Evolutionary conservation across 2,888 invertebrate species (phyloP).

Genomic region (Calliopum simillimum): DNA sequence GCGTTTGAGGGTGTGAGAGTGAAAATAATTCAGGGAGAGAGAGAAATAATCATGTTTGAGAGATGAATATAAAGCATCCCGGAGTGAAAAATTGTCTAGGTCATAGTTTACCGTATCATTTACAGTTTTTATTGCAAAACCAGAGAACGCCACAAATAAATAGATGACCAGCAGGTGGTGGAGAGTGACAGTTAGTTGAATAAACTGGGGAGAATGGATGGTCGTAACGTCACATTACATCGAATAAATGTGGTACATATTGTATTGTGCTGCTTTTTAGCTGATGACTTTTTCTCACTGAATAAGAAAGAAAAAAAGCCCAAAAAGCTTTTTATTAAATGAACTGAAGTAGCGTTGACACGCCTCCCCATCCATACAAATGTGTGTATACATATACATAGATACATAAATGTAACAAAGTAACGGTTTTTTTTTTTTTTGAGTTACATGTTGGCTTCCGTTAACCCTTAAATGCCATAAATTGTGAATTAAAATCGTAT

Average conservation of each 20-base stretch:
- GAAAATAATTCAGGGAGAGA: too few species aligned
- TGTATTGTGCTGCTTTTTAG: background rate
- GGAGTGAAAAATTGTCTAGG: slow-evolving; percentile 14
- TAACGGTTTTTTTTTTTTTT: too few species aligned
- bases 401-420: too few species aligned
- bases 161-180: background rate
- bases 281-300: background rate
- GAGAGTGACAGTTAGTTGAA: background rate
- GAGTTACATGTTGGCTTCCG: too few species aligned
- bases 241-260: background rate
- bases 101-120: slow-evolving; percentile 28
- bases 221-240: background rate
- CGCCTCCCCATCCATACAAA: too few species aligned
- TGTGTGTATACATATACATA: background rate
- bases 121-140: background rate
- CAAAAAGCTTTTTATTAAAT: background rate
- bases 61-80: too few species aligned
- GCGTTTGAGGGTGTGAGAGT: too few species aligned
- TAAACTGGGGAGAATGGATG: background rate
- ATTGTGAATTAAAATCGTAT: too few species aligned
- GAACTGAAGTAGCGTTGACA: too few species aligned
- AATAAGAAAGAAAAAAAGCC: background rate
- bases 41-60: background rate
- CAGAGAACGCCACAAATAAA: background rate
- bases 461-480: too few species aligned